Conservation (phyloP, 2,113 vertebrate genomes). For the human (Homo sapiens) region DNA sequence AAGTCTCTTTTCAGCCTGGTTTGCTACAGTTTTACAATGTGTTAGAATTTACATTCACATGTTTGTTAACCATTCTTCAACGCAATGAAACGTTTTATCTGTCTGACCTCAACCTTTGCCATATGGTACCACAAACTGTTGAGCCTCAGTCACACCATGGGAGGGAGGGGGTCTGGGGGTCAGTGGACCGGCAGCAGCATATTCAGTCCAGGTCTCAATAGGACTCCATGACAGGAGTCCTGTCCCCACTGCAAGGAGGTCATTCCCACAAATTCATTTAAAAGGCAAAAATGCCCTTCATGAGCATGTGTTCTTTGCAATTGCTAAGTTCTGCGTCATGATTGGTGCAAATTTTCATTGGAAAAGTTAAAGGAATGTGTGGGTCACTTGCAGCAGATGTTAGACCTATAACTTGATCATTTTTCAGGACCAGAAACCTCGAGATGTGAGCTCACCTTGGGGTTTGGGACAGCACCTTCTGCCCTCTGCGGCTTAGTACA, state of each 20-base stretch:
- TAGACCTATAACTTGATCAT: background rate
- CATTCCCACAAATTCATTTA: constrained; percentile 52
- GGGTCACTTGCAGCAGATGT: constrained; percentile 29
- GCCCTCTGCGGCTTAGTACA: background rate
- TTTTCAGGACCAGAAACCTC: background rate
- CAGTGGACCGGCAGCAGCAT: background rate
- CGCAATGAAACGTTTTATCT: constrained; percentile 92
- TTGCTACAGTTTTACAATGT: constrained; percentile 93
- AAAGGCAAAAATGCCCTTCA: background rate
- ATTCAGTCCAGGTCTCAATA: background rate
- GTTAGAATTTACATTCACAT: constrained; percentile 93
- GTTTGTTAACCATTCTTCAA: constrained; percentile 93
- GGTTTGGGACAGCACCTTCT: background rate
- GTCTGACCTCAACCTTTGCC: constrained; percentile 96
- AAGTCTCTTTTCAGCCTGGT: constrained; percentile 84
- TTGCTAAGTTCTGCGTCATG: background rate
- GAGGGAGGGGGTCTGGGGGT: background rate
- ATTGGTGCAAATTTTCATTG: constrained; percentile 18
- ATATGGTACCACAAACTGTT: constrained; percentile 90
- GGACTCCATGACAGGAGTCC: background rate
- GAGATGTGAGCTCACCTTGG: background rate
- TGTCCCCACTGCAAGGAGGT: background rate
- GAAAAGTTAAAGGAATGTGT: constrained; percentile 3
- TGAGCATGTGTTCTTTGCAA: background rate
- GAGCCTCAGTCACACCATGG: constrained; percentile 61